Evolutionary conservation across 2,113 vertebrate genomes (phyloP), one percentile per base, ranked within the genome.

Genomic region (Myocastor coypus): DNA sequence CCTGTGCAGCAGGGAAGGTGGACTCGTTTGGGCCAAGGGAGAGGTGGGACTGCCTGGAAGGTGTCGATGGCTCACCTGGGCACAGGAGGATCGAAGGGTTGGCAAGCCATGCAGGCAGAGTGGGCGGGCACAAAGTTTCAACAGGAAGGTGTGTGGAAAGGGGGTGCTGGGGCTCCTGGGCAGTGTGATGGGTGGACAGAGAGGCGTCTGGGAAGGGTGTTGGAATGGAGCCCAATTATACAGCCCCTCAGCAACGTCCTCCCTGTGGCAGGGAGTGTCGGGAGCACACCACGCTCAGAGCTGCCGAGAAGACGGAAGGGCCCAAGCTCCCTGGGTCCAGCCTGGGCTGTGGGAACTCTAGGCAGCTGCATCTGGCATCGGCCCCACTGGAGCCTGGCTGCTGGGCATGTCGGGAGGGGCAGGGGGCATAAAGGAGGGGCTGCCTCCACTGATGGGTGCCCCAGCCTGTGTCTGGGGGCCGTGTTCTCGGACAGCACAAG

Each of bases 61-160:
- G n/a, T 3, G 59, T 22, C 17, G 42, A 10, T 16, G 42, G 32
- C 69, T 42, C 32, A 7, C 4, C 16, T 8, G 68, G 26, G n/a
- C 8, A 57, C 17, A 3, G 34, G 30, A 32, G 37, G 4, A 20
- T 1, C 9, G 1, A 20, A 0, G 11, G n/a, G 24, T 32, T 16
- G 34, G 42, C 42, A 89, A 75, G 3, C 40, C n/a, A 9, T n/a
- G 59, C 59, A 64, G 61, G 68, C 73, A 89, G 75, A 7, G 66
- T 0, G 26, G 16, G 17, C 19, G 55, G 34, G 3, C 8, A 4
- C n/a, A 73, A n/a, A 22, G n/a, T 63, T 68, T 32, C 50, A 66
- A 28, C 0, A 28, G 11, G 37, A 28, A 0, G 24, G 22, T 34
- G 22, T n/a, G 9, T 14, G 32, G n/a, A n/a, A 37, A 20, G 14